phyloP scores from a whole-genome alignment of 2,888 invertebrate genomes.

The Heteropelma amictum region DNA sequence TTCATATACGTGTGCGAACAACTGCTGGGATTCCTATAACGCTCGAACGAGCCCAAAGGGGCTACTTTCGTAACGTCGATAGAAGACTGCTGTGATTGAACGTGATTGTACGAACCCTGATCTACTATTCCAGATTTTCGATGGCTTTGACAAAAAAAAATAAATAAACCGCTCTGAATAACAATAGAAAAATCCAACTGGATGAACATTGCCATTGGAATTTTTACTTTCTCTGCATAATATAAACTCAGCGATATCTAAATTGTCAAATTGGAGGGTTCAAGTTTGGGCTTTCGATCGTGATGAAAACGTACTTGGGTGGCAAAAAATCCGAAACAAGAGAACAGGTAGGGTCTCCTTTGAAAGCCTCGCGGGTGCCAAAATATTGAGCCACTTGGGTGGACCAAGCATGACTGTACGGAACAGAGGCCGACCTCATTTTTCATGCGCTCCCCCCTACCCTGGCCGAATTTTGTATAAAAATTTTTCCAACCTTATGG shows the following conservation, averaged over 20 bases:
- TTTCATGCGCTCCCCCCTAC: conserved; percentile 65
- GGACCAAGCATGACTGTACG: conserved; percentile 38
- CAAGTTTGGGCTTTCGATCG: too few relatives aligned
- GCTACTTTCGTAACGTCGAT: conserved; percentile 22
- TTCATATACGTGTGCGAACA: neutral
- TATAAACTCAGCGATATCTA: too few relatives aligned
- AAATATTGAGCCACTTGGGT: conserved; percentile 71
- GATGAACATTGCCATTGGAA: too few relatives aligned
- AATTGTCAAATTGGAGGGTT: too few relatives aligned
- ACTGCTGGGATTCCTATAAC: conserved; percentile 5
- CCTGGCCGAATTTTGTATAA: conserved; percentile 58
- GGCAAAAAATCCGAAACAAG: neutral
- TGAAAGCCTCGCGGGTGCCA: conserved; percentile 68
- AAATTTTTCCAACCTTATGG: conserved; percentile 57
- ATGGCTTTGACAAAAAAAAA: neutral
- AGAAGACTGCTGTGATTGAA: conserved; percentile 31
- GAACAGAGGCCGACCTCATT: conserved; percentile 71
- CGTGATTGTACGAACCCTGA: conserved; percentile 23
- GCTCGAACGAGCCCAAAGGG: conserved; percentile 25
- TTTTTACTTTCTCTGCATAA: too few relatives aligned
- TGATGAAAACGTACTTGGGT: neutral
- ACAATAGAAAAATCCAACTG: too few relatives aligned
- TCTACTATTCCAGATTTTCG: conserved; percentile 7
- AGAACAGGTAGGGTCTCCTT: conserved; percentile 9
- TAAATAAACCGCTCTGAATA: neutral